Conservation (phyloP, 2,797 vertebrate species). For the Vireo griseus region DNA sequence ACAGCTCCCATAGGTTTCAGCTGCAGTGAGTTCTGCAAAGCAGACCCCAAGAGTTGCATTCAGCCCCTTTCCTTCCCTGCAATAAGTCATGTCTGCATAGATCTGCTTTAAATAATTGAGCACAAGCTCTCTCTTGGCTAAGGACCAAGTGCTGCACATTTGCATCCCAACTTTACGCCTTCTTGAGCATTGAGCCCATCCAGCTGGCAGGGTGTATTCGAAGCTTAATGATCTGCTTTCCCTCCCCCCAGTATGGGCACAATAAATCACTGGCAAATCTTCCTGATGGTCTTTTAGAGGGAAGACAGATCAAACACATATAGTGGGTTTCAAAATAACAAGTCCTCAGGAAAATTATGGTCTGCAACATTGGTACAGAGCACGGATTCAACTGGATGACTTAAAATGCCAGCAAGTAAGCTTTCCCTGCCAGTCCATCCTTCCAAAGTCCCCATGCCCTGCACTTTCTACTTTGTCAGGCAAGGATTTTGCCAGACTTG, state of each 20-base stretch:
- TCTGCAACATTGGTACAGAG: neutral
- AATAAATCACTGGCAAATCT: constrained; percentile 30
- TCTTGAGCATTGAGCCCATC: constrained; percentile 1
- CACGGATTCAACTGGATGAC: neutral
- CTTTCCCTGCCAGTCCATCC: neutral
- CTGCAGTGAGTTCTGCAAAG: neutral
- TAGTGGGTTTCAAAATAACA: neutral
- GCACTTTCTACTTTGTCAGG: neutral
- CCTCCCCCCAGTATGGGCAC: neutral
- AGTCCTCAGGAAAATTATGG: neutral
- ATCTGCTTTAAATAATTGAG: constrained; percentile 43
- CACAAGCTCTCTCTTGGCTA: constrained; percentile 18
- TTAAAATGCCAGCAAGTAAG: neutral
- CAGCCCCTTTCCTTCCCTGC: neutral
- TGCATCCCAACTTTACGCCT: constrained; percentile 43
- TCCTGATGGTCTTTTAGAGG: constrained; percentile 17
- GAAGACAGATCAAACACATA: constrained; percentile 14
- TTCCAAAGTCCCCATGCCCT: neutral
- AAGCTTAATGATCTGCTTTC: constrained; percentile 42
- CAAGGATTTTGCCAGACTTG: neutral
- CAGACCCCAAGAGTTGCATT: neutral
- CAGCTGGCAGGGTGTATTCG: constrained; percentile 31
- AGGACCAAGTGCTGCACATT: constrained; percentile 31
- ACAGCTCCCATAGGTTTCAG: neutral
- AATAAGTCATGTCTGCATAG: neutral